Base-by-base conservation (phyloP, 2,888 invertebrate species). In the Acanthosepion lycidas region DNA sequence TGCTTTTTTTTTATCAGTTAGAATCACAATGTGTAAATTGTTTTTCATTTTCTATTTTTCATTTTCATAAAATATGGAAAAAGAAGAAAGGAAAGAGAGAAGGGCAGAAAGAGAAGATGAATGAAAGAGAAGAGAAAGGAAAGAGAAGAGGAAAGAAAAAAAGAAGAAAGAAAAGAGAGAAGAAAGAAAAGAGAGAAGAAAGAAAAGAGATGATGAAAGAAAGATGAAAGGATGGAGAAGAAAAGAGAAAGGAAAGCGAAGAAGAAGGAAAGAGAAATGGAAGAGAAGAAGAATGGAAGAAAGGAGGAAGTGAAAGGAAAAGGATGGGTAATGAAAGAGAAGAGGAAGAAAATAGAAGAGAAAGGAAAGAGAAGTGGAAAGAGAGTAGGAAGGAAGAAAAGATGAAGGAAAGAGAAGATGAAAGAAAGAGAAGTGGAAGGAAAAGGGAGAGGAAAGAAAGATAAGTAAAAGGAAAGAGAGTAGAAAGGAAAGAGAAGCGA, bases 191-290 rank as follows among this genome's bases (percentile, higher is more conserved):
- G n/a, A n/a, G 6, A 1, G 8, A 78, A n/a, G n/a, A n/a, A n/a
- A n/a, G 9, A 0, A 9, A 9, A 15, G 0, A n/a, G 6, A 6
- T 0, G 9, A 9, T 6, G n/a, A 78, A n/a, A 15, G 33, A n/a
- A 12, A 33, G 15, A 15, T 4, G 12, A 15, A 78, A 15, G 15
- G 18, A 78, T 2, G 9, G 12, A 3, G 1, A 12, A 18, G 0
- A n/a, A 9, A 78, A 9, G n/a, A 0, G 4, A n/a, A 12, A 15
- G 3, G n/a, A 15, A 78, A 78, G 15, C 15, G 6, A 15, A 9
- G 18, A 8, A 8, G 8, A 28, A 2, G 12, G 1, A n/a, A 8
- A 15, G n/a, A 78, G 1, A 12, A 78, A n/a, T 1, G 12, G 12
- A n/a, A 78, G n/a, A 78, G n/a, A 28, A 2, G 78, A n/a, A 1